A percentile compares a stretch with the other conserved stretches of the same genome.
Evolutionary conservation across 2,797 vertebrate species (phyloP).

Genomic region (Onychomys arenicola): DNA sequence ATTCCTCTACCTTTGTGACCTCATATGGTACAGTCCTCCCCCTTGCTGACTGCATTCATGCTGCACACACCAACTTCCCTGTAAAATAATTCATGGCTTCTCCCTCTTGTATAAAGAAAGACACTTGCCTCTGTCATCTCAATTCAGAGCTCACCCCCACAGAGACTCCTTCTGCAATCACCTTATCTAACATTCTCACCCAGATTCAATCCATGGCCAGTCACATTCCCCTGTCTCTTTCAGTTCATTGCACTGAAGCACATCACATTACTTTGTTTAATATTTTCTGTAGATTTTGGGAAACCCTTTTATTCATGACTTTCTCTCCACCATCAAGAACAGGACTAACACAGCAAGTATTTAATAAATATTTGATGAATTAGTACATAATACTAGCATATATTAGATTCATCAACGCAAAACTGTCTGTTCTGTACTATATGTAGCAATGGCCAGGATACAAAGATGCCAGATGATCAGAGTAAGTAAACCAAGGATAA

Average conservation of each 20-base stretch:
- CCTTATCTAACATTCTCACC: neutral
- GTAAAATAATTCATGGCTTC: neutral
- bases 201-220: neutral
- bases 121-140: neutral
- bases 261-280: constrained; percentile 6
- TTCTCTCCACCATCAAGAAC: neutral
- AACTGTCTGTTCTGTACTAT: neutral
- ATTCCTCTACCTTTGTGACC: neutral
- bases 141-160: neutral
- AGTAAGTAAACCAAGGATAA: neutral
- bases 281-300: neutral
- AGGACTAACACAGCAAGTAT: neutral
- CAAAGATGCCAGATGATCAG: neutral
- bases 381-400: neutral
- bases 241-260: neutral
- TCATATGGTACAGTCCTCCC: neutral
- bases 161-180: neutral
- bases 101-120: neutral
- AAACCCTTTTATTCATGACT: neutral
- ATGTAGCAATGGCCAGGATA: neutral
- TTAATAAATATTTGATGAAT: neutral
- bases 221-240: neutral
- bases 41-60: neutral
- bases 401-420: neutral
- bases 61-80: neutral